A percentile compares a stretch with the other conserved stretches of the same genome.
These are phyloP conservation scores for Chironomus riparius DNA, from an alignment of 2,888 invertebrate species.

Conservation along the genomic window DNA sequence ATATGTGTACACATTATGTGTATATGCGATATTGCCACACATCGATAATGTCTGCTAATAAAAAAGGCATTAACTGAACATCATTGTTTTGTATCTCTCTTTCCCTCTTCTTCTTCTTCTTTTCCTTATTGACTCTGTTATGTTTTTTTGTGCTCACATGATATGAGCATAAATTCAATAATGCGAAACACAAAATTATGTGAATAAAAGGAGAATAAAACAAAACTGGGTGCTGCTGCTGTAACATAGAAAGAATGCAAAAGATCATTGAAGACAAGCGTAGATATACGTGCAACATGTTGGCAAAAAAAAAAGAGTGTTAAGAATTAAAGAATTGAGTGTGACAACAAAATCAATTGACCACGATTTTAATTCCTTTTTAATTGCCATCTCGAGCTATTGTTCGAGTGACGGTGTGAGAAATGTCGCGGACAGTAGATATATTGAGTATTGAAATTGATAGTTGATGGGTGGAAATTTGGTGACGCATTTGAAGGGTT, in stretches of 20 bases:
- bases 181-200: not conserved
- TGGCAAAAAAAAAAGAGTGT: too few species aligned
- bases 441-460: too few species aligned
- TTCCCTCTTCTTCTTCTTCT: not conserved
- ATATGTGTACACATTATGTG: not conserved
- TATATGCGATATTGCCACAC: not conserved
- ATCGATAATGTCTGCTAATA: constrained; percentile 4
- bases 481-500: too few species aligned
- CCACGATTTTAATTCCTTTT: constrained; percentile 27
- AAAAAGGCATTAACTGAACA: constrained; percentile 4
- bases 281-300: not conserved
- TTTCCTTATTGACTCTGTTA: too few species aligned
- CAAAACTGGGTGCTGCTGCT: not conserved
- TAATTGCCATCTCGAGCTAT: constrained; percentile 16
- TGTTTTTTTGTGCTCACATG: not conserved
- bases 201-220: not conserved
- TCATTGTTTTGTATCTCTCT: not conserved
- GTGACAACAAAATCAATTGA: constrained; percentile 25
- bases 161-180: not conserved
- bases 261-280: not conserved
- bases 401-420: not conserved
- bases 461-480: too few species aligned
- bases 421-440: too few species aligned
- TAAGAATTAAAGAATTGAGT: not conserved
- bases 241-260: not conserved